Percentiles rank a stretch among this genome's conserved stretches.
Evolutionary conservation across 2,888 invertebrate species (phyloP).

Genomic region (Lutraria lutraria): DNA sequence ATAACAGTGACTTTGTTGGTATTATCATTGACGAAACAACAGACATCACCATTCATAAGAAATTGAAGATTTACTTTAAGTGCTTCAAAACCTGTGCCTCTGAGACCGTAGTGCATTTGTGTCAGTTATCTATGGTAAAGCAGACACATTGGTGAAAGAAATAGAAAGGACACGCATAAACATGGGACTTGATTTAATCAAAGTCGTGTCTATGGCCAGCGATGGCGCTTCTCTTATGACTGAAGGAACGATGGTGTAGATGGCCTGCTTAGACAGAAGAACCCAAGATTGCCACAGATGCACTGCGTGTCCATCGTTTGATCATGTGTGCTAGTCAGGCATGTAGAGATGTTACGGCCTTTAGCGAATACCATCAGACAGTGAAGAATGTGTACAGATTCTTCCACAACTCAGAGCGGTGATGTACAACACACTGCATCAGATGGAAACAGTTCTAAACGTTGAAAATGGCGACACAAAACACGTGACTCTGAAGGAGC

Average conservation of each 20-base stretch:
- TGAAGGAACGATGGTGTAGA: conserved; percentile 44
- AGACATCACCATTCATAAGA: conserved; percentile 62
- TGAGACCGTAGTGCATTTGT: conserved; percentile 48
- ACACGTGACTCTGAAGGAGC: conserved; percentile 36
- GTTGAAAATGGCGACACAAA: conserved; percentile 19
- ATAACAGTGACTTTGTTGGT: not conserved
- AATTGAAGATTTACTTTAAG: conserved; percentile 57
- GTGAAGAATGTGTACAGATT: conserved; percentile 37
- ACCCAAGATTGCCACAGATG: conserved; percentile 43
- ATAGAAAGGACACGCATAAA: conserved; percentile 39
- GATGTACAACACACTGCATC: conserved; percentile 19
- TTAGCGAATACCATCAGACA: conserved; percentile 17
- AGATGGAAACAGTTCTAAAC: conserved; percentile 41
- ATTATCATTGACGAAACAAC: conserved; percentile 51
- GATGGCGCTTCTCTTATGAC: conserved; percentile 60
- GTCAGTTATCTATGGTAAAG: conserved; percentile 43
- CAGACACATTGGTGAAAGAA: conserved; percentile 45
- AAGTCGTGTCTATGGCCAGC: conserved; percentile 58
- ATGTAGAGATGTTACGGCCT: not conserved
- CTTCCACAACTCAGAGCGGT: conserved; percentile 39
- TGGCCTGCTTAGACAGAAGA: conserved; percentile 11
- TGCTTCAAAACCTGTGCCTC: conserved; percentile 19
- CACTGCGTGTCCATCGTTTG: conserved; percentile 56
- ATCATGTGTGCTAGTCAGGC: conserved; percentile 40
- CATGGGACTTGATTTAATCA: conserved; percentile 39